A percentile compares a stretch with the other conserved stretches of the same genome.
phyloP scores from a whole-genome alignment of 2,888 invertebrate genomes.

The Acleris laterana region DNA sequence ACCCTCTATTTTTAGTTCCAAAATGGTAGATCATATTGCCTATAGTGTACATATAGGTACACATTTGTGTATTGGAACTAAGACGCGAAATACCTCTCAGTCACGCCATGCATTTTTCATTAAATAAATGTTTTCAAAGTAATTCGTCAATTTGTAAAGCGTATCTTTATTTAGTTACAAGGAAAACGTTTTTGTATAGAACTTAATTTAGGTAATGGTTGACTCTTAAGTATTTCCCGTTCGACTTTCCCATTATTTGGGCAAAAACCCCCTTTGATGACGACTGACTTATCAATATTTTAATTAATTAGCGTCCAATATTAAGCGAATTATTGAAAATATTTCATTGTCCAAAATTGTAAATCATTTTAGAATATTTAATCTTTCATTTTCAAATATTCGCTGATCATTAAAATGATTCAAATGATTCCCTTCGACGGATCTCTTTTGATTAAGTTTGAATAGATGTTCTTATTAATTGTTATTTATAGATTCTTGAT shows the following conservation, averaged over 20 bases:
- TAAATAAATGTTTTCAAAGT: constrained; percentile 14
- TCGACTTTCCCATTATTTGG: constrained; percentile 21
- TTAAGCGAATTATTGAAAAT: constrained; percentile 37
- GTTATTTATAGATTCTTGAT: constrained; percentile 40
- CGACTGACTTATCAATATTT: constrained; percentile 71
- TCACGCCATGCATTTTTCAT: constrained; percentile 22
- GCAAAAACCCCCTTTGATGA: constrained; percentile 46
- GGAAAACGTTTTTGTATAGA: constrained; percentile 5
- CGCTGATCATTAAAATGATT: constrained; percentile 40
- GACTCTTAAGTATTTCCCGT: constrained; percentile 18
- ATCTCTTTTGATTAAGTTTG: constrained; percentile 50
- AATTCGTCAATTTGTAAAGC: constrained; percentile 27
- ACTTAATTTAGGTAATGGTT: background rate
- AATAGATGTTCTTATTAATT: constrained; percentile 38
- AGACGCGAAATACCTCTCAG: constrained; percentile 7
- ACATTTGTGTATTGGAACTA: constrained; percentile 1
- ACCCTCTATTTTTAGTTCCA: constrained; percentile 7
- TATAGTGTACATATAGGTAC: background rate
- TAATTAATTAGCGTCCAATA: constrained; percentile 39
- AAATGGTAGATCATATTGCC: background rate
- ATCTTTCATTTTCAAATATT: constrained; percentile 40
- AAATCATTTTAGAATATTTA: constrained; percentile 30
- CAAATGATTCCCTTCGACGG: constrained; percentile 53
- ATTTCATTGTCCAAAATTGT: constrained; percentile 35
- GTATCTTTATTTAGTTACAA: constrained; percentile 15